Evolutionary conservation across 2,113 vertebrate species (phyloP), one percentile per base, ranked within the genome.

Genomic region (Petaurus breviceps): DNA sequence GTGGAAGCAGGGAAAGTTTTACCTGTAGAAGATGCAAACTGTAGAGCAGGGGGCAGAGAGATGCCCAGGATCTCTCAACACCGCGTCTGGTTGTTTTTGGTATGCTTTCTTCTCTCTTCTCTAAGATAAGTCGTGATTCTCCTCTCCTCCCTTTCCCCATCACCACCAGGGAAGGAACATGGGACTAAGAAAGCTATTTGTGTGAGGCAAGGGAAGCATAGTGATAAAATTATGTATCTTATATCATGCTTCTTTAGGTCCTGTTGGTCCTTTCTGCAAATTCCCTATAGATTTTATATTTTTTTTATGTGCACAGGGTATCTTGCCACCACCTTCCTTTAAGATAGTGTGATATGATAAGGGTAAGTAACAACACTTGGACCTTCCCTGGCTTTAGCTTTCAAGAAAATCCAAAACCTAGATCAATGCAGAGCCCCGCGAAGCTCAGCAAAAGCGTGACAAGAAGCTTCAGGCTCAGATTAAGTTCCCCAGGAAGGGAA

Each of bases 1-100:
- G 95, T 96, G 93, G 84, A 19, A 22, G 43, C 43, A 2, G 84
- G 95, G 91, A 98, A 98, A 98, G 95, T 98, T 98, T 97, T 97
- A 77, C 93, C 95, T 96, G 68, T 43, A 3, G 46, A 68, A 91
- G 55, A 1, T 11, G 90, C 22, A 84, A 22, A 57, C 93, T 57
- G 95, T 49, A 7, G 55, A 51, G 37, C 53, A 55, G 51, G 68
- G 51, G 94, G 51, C 93, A 77, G 93, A 49, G 51, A 92, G 84
- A 91, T 91, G 50, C 23, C 14, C 50, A 43, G 51, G 93, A 43
- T 43, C n/a, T 22, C 68, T 43, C 19, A 7, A 84, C 68, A 84
- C 16, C 23, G 68, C 1, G 68, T 8, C 37, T 43, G 7, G 5
- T 84, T 43, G 37, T 7, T 84, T 84, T 43, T 43, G 19, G 16